Evolutionary conservation across 1,140 invertebrate species (phyloP).

Genomic region (Bactericera cockerelli): DNA sequence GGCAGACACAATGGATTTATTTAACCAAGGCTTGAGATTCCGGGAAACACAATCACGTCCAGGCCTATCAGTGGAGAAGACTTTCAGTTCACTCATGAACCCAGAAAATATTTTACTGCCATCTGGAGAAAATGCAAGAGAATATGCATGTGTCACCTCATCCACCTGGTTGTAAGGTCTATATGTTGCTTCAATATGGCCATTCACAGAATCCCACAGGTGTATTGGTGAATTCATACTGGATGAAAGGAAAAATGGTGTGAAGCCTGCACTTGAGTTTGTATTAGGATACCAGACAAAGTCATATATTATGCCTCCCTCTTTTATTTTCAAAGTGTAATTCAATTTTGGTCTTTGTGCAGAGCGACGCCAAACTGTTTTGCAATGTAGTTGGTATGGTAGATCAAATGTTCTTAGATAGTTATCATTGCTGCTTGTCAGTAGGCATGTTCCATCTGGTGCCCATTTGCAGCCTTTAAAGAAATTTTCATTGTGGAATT

Average conservation of each 20-base stretch:
- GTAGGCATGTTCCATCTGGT: conserved; percentile 69
- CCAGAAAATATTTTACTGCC: conserved; percentile 68
- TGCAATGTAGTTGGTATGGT: conserved; percentile 47
- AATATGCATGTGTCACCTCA: conserved; percentile 70
- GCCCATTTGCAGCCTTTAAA: conserved; percentile 33
- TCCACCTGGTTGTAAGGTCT: conserved; percentile 74
- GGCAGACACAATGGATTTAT: conserved; percentile 47
- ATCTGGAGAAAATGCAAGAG: conserved; percentile 54
- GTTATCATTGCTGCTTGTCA: conserved; percentile 65
- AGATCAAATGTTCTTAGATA: conserved; percentile 61
- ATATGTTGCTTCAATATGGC: conserved; percentile 63
- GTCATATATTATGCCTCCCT: conserved; percentile 78
- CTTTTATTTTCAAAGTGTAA: conserved; percentile 53
- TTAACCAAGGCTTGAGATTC: conserved; percentile 35
- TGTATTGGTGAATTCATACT: conserved; percentile 71
- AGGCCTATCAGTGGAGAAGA: conserved; percentile 62
- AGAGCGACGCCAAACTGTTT: conserved; percentile 30
- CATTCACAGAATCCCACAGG: conserved; percentile 82
- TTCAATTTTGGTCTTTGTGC: conserved; percentile 34
- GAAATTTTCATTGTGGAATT: conserved; percentile 2
- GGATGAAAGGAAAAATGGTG: conserved; percentile 50
- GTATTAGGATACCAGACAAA: conserved; percentile 83
- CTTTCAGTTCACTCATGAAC: conserved; percentile 66
- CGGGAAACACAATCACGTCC: conserved; percentile 38
- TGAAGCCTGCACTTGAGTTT: conserved; percentile 56